Evolutionary conservation across 2,113 vertebrate genomes (phyloP).

Genomic region (Peucedramus taeniatus): DNA sequence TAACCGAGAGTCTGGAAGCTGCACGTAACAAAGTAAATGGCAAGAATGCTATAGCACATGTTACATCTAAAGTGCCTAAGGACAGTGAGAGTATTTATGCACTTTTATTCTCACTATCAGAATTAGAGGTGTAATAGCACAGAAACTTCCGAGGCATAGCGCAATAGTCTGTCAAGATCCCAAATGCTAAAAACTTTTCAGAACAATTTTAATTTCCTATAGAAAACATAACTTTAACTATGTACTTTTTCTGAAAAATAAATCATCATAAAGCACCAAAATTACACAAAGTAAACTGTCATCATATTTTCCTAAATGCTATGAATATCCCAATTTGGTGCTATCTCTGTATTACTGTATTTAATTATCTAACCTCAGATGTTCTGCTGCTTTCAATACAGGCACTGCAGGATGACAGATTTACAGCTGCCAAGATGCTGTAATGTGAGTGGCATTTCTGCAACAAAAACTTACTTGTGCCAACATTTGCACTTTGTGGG

Average conservation of each 20-base stretch:
- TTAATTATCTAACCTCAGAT: background rate
- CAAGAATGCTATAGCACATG: background rate
- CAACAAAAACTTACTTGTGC: background rate
- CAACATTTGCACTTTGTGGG: background rate
- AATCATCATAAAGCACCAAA: background rate
- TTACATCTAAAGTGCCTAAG: background rate
- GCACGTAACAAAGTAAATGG: background rate
- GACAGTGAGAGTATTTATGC: background rate
- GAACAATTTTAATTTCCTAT: background rate
- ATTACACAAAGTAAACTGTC: background rate
- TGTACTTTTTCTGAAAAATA: background rate
- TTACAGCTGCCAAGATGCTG: background rate
- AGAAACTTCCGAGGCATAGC: background rate
- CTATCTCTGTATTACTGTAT: background rate
- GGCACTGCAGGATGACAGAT: background rate
- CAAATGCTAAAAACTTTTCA: background rate
- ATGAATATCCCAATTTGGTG: accelerated
- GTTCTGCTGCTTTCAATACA: background rate
- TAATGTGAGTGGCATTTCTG: background rate
- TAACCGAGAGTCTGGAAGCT: background rate
- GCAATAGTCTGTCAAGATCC: background rate
- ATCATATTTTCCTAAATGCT: background rate
- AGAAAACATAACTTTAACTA: background rate
- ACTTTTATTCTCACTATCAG: background rate
- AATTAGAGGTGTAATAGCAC: background rate